Evolutionary conservation across 2,113 vertebrate genomes (phyloP).

Genomic region (Triplophysa siluroides): DNA sequence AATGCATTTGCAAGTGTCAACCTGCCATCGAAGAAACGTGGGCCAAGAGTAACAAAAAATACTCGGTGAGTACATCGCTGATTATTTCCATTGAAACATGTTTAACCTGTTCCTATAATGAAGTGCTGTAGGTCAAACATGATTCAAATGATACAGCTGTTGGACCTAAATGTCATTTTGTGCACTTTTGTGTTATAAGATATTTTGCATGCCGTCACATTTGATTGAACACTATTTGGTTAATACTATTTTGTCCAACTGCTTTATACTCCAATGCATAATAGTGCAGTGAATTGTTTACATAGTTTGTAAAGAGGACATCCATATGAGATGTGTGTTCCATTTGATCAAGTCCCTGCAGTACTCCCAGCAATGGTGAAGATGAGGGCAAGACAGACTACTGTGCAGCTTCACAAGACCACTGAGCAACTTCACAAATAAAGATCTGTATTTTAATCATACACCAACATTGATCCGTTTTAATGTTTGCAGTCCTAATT

Average conservation of each 20-base stretch:
- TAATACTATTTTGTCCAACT: background rate
- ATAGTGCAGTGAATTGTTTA: background rate
- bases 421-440: background rate
- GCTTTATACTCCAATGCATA: background rate
- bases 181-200: background rate
- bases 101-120: background rate
- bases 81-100: background rate
- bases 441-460: background rate
- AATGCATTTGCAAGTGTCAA: conserved; percentile 39
- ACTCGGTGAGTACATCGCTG: conserved; percentile 54
- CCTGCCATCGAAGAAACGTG: conserved; percentile 14
- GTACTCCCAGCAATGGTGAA: conserved; percentile 70
- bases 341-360: conserved; percentile 56
- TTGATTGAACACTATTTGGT: background rate
- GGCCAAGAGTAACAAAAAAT: conserved; percentile 54
- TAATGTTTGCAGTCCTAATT: background rate
- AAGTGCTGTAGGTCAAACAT: background rate
- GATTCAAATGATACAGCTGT: background rate
- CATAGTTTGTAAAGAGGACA: too few species aligned
- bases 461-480: background rate
- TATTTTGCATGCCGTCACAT: background rate
- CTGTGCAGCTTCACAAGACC: background rate
- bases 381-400: background rate
- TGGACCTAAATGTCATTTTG: background rate
- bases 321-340: too few species aligned